Evolutionary conservation across 92 coral and sea anemone genomes (phyloP).

Genomic region (Phenganax stokvisi): DNA sequence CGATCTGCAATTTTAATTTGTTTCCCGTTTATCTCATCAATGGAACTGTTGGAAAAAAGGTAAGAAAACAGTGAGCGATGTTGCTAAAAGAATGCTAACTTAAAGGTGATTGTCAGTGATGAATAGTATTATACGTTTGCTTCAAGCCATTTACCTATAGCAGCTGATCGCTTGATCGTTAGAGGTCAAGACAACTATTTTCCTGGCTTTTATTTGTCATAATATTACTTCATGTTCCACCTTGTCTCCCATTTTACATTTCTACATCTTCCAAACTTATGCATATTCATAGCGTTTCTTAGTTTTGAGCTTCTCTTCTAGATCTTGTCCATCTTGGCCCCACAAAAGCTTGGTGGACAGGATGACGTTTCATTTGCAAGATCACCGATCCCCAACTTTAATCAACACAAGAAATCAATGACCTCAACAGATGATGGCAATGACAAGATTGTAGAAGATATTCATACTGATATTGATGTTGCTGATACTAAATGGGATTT

Average conservation of each 20-base stretch:
- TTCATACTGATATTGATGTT: conserved; percentile 50
- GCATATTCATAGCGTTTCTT: conserved; percentile 12
- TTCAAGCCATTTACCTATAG: no score
- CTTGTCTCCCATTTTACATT: conserved; percentile 13
- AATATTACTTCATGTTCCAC: not conserved
- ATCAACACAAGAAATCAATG: conserved; percentile 63
- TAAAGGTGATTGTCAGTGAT: no score
- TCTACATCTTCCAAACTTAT: not conserved
- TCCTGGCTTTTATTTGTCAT: no score
- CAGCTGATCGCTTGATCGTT: no score
- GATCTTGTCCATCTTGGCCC: conserved; percentile 97
- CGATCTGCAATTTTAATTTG: conserved; percentile 86
- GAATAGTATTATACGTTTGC: no score
- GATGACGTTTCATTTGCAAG: conserved; percentile 91
- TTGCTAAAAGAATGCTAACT: not conserved
- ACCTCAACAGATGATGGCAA: conserved; percentile 60
- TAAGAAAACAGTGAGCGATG: conserved; percentile 39
- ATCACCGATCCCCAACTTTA: conserved; percentile 89
- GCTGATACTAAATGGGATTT: conserved; percentile 68
- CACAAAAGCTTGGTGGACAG: conserved; percentile 85
- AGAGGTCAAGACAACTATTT: no score
- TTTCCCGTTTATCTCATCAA: conserved; percentile 88
- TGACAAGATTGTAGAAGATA: conserved; percentile 59
- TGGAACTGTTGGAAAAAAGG: conserved; percentile 98
- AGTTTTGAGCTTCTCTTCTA: conserved; percentile 1